Evolutionary conservation across 2,113 vertebrate genomes (phyloP).

Genomic region (Ochotona princeps): DNA sequence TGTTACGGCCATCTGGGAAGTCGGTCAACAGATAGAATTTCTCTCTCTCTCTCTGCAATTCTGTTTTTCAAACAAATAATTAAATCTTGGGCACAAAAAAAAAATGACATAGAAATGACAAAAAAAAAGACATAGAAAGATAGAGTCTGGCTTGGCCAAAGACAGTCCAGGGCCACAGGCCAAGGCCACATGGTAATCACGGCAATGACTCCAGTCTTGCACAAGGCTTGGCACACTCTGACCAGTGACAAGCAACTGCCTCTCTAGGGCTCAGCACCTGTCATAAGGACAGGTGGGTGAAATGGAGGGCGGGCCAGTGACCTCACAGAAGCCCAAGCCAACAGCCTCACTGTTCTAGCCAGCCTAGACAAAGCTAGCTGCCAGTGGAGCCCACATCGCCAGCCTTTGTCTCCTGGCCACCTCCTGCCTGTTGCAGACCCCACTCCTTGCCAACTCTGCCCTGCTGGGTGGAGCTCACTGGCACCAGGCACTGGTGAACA

Average conservation of each 20-base stretch:
- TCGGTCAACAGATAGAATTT: too few species aligned
- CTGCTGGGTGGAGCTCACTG: accelerated
- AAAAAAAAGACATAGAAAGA: not conserved
- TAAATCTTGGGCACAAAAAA: not conserved
- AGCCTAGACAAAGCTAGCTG: not conserved
- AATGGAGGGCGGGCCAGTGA: too few species aligned
- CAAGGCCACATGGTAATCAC: not conserved
- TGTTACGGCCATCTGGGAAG: too few species aligned
- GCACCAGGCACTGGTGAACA: not conserved
- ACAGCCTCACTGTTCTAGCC: not conserved
- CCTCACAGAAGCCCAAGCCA: not conserved
- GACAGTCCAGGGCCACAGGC: not conserved
- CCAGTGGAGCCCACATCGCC: not conserved
- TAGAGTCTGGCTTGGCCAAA: not conserved
- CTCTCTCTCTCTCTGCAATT: too few species aligned
- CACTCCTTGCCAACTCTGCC: not conserved
- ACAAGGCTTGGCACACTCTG: not conserved
- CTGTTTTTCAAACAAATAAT: too few species aligned
- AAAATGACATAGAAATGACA: not conserved
- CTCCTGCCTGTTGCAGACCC: not conserved
- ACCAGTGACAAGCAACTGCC: not conserved
- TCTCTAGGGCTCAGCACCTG: not conserved
- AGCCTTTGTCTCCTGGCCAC: not conserved
- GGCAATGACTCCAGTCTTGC: too few species aligned
- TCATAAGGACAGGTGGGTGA: not conserved